A percentile compares a stretch with the other conserved stretches of the same genome.
phyloP scores from a whole-genome alignment of 2,888 invertebrate species.

The Spilosoma lubricipeda region DNA sequence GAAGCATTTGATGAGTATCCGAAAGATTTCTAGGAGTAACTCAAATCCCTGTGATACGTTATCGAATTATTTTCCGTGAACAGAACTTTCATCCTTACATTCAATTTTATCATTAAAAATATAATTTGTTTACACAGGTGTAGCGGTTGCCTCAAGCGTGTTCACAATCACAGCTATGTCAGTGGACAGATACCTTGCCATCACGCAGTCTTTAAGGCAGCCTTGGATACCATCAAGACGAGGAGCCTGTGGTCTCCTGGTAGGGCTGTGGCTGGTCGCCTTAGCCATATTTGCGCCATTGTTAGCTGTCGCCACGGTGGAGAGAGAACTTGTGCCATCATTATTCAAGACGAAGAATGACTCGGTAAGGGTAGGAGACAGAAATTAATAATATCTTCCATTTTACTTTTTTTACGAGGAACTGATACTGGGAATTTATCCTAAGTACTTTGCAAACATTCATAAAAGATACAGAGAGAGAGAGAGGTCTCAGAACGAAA shows the following conservation, averaged over 20 bases:
- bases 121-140: too few relatives aligned
- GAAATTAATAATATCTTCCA: neutral
- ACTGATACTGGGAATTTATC: too few relatives aligned
- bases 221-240: conserved; percentile 90
- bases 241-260: conserved; percentile 88
- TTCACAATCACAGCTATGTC: conserved; percentile 93
- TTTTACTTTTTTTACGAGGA: too few relatives aligned
- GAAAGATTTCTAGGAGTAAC: too few relatives aligned
- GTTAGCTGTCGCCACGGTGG: conserved; percentile 82
- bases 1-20: too few relatives aligned
- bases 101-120: too few relatives aligned
- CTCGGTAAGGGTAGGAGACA: conserved; percentile 65
- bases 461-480: too few relatives aligned
- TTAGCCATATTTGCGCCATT: conserved; percentile 89
- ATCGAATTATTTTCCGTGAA: too few relatives aligned
- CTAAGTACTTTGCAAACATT: too few relatives aligned
- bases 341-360: conserved; percentile 69
- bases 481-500: too few relatives aligned
- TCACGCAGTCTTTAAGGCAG: conserved; percentile 90
- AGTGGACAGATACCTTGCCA: conserved; percentile 91
- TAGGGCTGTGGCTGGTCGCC: conserved; percentile 88
- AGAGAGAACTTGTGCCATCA: conserved; percentile 74
- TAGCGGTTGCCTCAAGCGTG: conserved; percentile 92
- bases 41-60: too few relatives aligned
- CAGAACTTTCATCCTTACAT: too few relatives aligned